Base-by-base conservation (phyloP, 2,888 invertebrate genomes). In the Cistogaster globosa region DNA sequence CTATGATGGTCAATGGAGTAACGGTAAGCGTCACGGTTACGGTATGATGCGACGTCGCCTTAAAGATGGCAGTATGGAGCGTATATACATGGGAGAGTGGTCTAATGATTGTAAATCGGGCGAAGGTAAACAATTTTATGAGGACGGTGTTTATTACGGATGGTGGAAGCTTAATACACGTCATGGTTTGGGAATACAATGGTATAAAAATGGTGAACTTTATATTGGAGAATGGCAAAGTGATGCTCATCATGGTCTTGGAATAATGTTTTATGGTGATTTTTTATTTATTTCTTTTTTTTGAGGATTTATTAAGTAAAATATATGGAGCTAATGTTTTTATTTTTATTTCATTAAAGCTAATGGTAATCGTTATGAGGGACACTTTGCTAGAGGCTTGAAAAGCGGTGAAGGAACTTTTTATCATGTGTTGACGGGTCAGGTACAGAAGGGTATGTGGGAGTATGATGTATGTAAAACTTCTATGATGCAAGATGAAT, bases 401-500 rank as follows among this genome's bases (percentile, higher is more conserved):
- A 93, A 93, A 84, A 91, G 91, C 79, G 92, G 93, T 2, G 92
- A 92, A 79, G 92, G 92, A 16, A 86, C 90, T 32, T 93, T 89
- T 71, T 91, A 91, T 77, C 92, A 92, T 71, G 88, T 88, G 87
- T 87, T 89, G 38, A 92, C 91, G 0, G 92, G 92, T 0, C 92
- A 93, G 69, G 87, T 91, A 20, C 92, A 92, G 83, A 92, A 92
- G 68, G 92, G 92, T 6, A 89, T 91, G 82, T 92, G 92, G 92
- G 88, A 89, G 55, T 88, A 90, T 48, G 90, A 89, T 82, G 83
- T 89, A 22, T 91, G 90, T 22, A 90, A 89, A 77, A 81, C 88
- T 0, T 92, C 92, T 1, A 84, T 90, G 36, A 84, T 92, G 18
- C 89, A 91, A 68, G 92, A 93, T 72, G 90, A 91, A 9, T 86